These are phyloP conservation scores for Erebia epiphron DNA, from an alignment of 2,888 invertebrate genomes.

Conservation along the genomic window DNA sequence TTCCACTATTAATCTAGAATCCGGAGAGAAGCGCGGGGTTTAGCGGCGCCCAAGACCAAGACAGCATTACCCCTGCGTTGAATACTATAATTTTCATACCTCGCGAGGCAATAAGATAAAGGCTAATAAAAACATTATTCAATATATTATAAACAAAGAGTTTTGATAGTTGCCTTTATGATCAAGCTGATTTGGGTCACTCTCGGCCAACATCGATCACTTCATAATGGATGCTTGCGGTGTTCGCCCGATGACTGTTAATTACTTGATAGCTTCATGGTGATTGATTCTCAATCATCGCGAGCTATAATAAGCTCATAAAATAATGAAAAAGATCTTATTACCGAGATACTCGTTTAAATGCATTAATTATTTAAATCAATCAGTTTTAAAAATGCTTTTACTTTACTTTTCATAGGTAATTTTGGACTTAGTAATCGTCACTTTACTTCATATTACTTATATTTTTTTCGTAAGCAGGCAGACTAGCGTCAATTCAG, in stretches of 20 bases:
- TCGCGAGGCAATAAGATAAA: too few species aligned
- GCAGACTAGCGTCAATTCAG: too few species aligned
- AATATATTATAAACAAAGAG: too few species aligned
- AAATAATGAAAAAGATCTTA: constrained; percentile 22
- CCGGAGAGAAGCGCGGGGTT: too few species aligned
- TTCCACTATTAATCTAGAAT: too few species aligned
- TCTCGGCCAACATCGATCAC: constrained; percentile 70
- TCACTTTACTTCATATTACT: background rate
- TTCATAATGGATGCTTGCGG: constrained; percentile 72
- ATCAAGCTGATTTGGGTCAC: constrained; percentile 68
- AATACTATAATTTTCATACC: too few species aligned
- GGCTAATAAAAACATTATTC: too few species aligned
- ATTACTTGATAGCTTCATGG: constrained; percentile 41
- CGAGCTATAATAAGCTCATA: constrained; percentile 18
- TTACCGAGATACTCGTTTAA: background rate
- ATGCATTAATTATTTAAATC: background rate
- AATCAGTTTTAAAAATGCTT: constrained; percentile 1
- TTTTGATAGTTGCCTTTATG: too few species aligned
- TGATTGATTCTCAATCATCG: constrained; percentile 37
- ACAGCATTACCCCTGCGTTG: too few species aligned
- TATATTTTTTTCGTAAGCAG: too few species aligned
- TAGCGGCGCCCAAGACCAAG: too few species aligned
- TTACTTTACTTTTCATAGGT: background rate
- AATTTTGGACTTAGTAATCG: background rate
- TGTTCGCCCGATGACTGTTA: constrained; percentile 58